Evolutionary conservation across 2,113 vertebrate genomes (phyloP), one percentile per base, ranked within the genome.

Genomic region (Vidua macroura): DNA sequence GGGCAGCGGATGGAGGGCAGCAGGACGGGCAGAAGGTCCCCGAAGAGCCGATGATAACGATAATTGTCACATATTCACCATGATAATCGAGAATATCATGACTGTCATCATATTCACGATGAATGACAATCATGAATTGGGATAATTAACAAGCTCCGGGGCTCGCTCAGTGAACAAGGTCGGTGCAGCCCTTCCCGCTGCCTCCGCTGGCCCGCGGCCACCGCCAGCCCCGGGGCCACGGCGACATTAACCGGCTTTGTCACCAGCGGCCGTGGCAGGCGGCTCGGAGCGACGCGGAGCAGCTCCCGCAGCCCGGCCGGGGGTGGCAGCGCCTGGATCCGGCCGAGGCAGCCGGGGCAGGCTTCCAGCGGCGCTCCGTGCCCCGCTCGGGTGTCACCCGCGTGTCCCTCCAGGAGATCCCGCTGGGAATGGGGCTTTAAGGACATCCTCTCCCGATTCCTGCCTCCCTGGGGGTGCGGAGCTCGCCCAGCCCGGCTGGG

Each of bases 371-470:
- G 39, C 28, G 39, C 82, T 51, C 62, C 5, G 0, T 2, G 24
- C 49, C 60, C 80, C 30, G 35, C 63, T 51, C 2, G 1, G 14
- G 55, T 51, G n/a, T 67, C 72, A 21, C 11, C 66, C 70, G 39
- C 0, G 2, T 41, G 28, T 46, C 63, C 64, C 30, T 13, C 7
- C 22, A 2, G 35, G 62, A 1, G 2, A 8, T 11, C 53, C 17
- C 15, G n/a, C 84, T 13, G 68, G 68, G 18, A 59, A 33, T 1
- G 33, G 22, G 23, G 10, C 9, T 59, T 20, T 28, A 11, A 24
- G 77, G 68, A 19, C 12, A 8, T 15, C 49, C 9, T 60, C 81
- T 35, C 56, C 16, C 63, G 3, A 0, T 20, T 11, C 25, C 70
- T 70, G 67, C 86, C 58, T 15, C 10, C 3, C 30, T 8, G 16